A percentile compares a stretch with the other conserved stretches of the same genome.
phyloP scores from a whole-genome alignment of 2,888 invertebrate genomes.

The Odontothrips loti region DNA sequence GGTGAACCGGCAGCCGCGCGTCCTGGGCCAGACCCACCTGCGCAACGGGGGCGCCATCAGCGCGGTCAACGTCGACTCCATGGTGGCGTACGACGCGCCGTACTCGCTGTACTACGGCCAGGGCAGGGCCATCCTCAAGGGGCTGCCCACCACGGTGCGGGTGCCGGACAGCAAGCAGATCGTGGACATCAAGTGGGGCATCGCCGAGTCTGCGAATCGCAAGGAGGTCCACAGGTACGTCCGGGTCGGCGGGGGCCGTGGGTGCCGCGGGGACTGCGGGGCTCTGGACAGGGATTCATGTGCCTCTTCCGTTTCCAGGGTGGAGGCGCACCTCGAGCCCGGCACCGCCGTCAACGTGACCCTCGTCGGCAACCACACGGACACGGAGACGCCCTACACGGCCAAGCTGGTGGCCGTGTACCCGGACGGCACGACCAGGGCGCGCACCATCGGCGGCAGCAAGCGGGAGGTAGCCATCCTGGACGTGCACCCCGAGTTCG shows the following conservation, averaged over 20 bases:
- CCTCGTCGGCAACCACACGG: constrained; percentile 66
- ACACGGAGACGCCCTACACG: constrained; percentile 68
- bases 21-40: constrained; percentile 51
- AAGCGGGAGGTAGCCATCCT: constrained; percentile 62
- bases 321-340: constrained; percentile 64
- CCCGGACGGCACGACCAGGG: constrained; percentile 56
- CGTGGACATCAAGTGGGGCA: constrained; percentile 67
- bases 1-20: constrained; percentile 51
- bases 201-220: constrained; percentile 51
- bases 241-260: constrained; percentile 6
- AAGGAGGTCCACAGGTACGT: constrained; percentile 53
- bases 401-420: constrained; percentile 68
- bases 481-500: constrained; percentile 66
- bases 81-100: constrained; percentile 66
- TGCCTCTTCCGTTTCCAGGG: constrained; percentile 44
- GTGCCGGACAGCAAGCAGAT: constrained; percentile 53
- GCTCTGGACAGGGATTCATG: too few species aligned
- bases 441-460: constrained; percentile 59
- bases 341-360: constrained; percentile 81
- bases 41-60: constrained; percentile 52
- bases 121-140: constrained; percentile 66
- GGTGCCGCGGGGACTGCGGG: too few species aligned
- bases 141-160: constrained; percentile 61
- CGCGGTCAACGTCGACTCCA: constrained; percentile 63
- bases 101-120: constrained; percentile 76